phyloP scores from a whole-genome alignment of 1,140 invertebrate species.

The Coelopa frigida region DNA sequence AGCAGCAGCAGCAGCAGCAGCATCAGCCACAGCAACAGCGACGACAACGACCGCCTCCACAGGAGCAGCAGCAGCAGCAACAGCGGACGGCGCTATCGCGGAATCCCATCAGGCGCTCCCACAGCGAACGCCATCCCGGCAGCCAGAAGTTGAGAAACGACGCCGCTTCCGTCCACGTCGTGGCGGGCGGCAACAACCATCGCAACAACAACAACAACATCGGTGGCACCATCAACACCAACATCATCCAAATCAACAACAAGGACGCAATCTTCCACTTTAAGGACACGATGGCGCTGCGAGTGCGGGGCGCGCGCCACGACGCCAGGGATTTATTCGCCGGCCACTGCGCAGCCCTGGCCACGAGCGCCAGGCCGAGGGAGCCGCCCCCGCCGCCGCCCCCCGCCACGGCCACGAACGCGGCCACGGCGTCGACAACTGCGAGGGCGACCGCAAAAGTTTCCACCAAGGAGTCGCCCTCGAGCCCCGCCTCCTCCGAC shows the following conservation, averaged over 20 bases:
- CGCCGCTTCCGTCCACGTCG: neutral
- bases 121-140: constrained; percentile 34
- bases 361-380: constrained; percentile 31
- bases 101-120: constrained; percentile 44
- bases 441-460: neutral
- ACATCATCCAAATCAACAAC: constrained; percentile 11
- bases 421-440: neutral
- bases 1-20: constrained; percentile 1
- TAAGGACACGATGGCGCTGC: constrained; percentile 70
- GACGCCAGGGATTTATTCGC: constrained; percentile 55
- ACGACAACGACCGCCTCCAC: constrained; percentile 2
- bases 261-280: constrained; percentile 49
- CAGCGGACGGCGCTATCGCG: constrained; percentile 42
- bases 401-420: constrained; percentile 7
- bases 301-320: constrained; percentile 53
- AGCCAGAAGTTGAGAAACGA: neutral
- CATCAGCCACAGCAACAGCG: constrained; percentile 21
- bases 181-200: neutral
- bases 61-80: constrained; percentile 31
- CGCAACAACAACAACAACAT: constrained; percentile 6
- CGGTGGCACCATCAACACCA: constrained; percentile 8
- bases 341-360: constrained; percentile 29
- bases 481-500: neutral
- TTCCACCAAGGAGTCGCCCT: neutral
- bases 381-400: constrained; percentile 46